Conservation (phyloP, 2,888 invertebrate genomes). For the Sialis lutaria region DNA sequence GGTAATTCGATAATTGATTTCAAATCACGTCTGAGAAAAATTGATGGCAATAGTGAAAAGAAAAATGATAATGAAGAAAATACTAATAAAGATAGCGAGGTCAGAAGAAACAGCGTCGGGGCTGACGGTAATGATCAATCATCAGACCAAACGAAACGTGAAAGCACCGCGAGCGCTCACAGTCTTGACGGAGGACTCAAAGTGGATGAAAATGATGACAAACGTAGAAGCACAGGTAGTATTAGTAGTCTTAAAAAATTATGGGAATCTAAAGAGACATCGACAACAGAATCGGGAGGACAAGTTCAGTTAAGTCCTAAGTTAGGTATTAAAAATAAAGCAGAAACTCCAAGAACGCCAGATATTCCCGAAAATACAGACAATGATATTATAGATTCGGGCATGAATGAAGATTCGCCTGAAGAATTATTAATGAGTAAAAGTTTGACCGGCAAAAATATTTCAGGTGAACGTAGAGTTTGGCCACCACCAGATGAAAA, state of each 20-base stretch:
- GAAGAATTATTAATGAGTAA: constrained; percentile 16
- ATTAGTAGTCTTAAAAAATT: constrained; percentile 82
- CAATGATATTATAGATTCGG: constrained; percentile 13
- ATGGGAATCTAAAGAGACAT: constrained; percentile 69
- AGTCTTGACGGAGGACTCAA: constrained; percentile 23
- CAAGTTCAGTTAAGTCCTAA: constrained; percentile 48
- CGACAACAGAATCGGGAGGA: constrained; percentile 20
- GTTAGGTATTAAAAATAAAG: constrained; percentile 31
- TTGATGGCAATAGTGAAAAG: constrained; percentile 37
- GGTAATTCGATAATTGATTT: constrained; percentile 56
- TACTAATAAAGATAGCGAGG: constrained; percentile 9
- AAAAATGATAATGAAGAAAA: constrained; percentile 19
- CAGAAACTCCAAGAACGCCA: constrained; percentile 15
- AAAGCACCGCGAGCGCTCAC: constrained; percentile 21
- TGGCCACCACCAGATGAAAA: constrained; percentile 38
- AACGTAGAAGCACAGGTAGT: constrained; percentile 79
- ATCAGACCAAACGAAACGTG: constrained; percentile 25
- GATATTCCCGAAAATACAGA: constrained; percentile 17
- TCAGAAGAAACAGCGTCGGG: constrained; percentile 9
- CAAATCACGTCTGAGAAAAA: constrained; percentile 68
- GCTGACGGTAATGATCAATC: constrained; percentile 15
- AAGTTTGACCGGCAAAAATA: constrained; percentile 3
- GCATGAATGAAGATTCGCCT: constrained; percentile 22
- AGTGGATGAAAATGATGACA: constrained; percentile 56
- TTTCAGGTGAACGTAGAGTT: constrained; percentile 26